phyloP scores from a whole-genome alignment of 2,797 vertebrate species.

The Gymnothorax reevesii region DNA sequence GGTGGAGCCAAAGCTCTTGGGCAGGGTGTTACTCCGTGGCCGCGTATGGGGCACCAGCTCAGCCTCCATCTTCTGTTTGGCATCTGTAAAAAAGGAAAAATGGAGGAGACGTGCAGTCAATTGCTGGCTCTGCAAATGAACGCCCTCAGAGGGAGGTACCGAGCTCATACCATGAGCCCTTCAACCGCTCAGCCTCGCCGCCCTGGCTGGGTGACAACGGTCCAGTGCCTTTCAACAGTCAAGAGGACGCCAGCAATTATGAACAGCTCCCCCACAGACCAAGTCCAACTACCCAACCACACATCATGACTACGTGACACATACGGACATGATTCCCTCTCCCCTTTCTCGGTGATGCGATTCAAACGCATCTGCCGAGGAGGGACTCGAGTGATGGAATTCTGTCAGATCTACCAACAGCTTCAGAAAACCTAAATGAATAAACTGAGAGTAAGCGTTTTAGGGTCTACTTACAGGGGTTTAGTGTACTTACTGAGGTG shows the following conservation, averaged over 20 bases:
- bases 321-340: neutral
- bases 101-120: neutral
- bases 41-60: conserved; percentile 88
- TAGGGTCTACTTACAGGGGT: conserved; percentile 69
- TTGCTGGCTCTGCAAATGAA: neutral
- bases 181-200: neutral
- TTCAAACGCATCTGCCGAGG: conserved; percentile 34
- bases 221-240: no score
- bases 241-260: neutral
- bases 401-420: neutral
- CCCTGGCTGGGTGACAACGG: neutral
- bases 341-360: conserved; percentile 28
- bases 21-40: conserved; percentile 94
- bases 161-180: neutral
- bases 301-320: neutral
- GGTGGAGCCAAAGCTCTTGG: conserved; percentile 96
- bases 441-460: neutral
- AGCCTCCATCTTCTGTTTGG: conserved; percentile 88
- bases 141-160: neutral
- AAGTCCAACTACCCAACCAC: neutral
- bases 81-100: conserved; percentile 68
- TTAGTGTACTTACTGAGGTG: conserved; percentile 76
- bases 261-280: neutral
- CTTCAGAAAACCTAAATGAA: neutral
- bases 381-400: neutral